Base-by-base conservation (phyloP, 37 sponge, comb jelly and placozoan species). In the Beroe ovata region DNA sequence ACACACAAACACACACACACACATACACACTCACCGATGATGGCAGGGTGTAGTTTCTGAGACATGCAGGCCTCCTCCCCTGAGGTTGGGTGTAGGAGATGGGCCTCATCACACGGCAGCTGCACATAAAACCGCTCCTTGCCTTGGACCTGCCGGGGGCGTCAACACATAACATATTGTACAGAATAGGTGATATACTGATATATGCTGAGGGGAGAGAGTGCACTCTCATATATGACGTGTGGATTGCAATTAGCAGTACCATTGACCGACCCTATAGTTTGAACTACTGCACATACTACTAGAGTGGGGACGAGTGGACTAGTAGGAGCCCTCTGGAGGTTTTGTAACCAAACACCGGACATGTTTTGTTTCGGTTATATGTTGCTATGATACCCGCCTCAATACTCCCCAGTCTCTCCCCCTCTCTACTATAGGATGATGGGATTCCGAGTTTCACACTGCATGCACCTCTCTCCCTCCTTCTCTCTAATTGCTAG, bases 101-200 rank as follows among this genome's bases (percentile, higher is more conserved):
- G 84, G 84, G 84, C 84, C 84, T 77, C 84, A 54, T 77, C 84
- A 41, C 84, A 77, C 25, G 84, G 84, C 54, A 77, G 84, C 47
- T 77, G 84, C 4, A 77, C 84, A 29, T 77, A 77, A 29, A 77
- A 77, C 84, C 84, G 41, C 54, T 77, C 84, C 47, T 77, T 77
- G 14, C 84, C 84, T 29, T 77, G 84, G 4, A 77, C 84, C 84
- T 77, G 84, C 21, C 16, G 16, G 16, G 59, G 59, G 59, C 16
- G n/a, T n/a, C n/a, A n/a, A n/a, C n/a, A n/a, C n/a, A n/a, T n/a
- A n/a, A n/a, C n/a, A n/a, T n/a, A n/a, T n/a, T n/a, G n/a, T n/a
- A n/a, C n/a, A n/a, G n/a, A n/a, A n/a, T n/a, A n/a, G n/a, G n/a
- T n/a, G n/a, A n/a, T n/a, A n/a, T n/a, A n/a, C n/a, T n/a, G n/a